Evolutionary conservation across 2,797 vertebrate species (phyloP).

Genomic region (Amblyraja radiata): DNA sequence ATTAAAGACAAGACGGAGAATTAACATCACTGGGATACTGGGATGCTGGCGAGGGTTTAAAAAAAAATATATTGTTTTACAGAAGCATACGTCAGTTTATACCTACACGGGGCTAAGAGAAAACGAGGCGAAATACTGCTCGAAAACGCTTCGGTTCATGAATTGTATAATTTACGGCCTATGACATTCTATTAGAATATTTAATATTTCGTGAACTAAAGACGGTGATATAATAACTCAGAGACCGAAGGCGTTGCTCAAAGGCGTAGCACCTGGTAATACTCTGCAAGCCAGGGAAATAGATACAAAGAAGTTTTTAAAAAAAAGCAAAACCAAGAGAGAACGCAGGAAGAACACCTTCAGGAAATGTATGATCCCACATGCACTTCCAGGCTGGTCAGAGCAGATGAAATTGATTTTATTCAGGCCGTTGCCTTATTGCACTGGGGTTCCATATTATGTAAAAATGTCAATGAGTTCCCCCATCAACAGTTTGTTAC

Average conservation of each 20-base stretch:
- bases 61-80: background rate
- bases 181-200: background rate
- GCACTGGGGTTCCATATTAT: background rate
- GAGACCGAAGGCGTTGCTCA: background rate
- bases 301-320: too few relatives aligned
- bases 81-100: background rate
- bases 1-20: conserved; percentile 46
- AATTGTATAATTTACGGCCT: background rate
- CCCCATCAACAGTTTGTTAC: background rate
- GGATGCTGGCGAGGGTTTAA: background rate
- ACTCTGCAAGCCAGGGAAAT: background rate
- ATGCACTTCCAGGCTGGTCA: background rate
- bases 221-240: background rate
- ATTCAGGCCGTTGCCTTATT: background rate
- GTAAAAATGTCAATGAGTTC: background rate
- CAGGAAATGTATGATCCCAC: background rate
- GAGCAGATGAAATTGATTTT: background rate
- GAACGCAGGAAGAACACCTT: background rate
- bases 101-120: too few relatives aligned
- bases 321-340: background rate
- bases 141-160: background rate
- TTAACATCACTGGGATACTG: background rate
- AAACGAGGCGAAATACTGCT: background rate
- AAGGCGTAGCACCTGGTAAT: background rate
- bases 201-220: background rate